phyloP scores from a whole-genome alignment of 2,797 vertebrate genomes.

The Mycteria americana region DNA sequence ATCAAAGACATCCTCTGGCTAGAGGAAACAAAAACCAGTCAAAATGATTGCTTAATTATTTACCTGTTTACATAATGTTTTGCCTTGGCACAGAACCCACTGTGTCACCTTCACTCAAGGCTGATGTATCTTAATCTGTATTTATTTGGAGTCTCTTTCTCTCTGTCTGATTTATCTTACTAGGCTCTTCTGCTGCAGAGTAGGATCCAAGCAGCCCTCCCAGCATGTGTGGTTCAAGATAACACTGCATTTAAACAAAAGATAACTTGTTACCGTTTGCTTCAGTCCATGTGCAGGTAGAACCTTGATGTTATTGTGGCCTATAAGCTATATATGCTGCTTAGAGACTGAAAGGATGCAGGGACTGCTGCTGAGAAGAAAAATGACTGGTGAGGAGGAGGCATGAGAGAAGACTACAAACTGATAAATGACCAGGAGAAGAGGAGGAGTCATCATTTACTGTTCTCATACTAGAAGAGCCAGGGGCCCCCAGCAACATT shows the following conservation, averaged over 20 bases:
- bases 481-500: not conserved
- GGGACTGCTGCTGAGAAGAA: not conserved
- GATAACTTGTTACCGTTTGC: not conserved
- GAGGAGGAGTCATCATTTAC: not conserved
- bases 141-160: not conserved
- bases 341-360: not conserved
- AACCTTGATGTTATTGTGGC: not conserved
- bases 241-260: not conserved
- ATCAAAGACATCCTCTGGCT: not conserved
- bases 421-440: not conserved
- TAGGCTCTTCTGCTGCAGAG: not conserved
- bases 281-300: not conserved
- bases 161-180: not conserved
- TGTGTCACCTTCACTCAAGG: not conserved
- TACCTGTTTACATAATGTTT: not conserved
- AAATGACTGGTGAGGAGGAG: not conserved
- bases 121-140: not conserved
- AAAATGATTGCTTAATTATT: not conserved
- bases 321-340: accelerated
- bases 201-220: not conserved
- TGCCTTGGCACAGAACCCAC: not conserved
- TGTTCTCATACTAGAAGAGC: not conserved
- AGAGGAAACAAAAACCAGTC: not conserved
- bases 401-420: not conserved
- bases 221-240: not conserved